Conservation (phyloP, 2,888 invertebrate species). For the Cloeon dipterum region DNA sequence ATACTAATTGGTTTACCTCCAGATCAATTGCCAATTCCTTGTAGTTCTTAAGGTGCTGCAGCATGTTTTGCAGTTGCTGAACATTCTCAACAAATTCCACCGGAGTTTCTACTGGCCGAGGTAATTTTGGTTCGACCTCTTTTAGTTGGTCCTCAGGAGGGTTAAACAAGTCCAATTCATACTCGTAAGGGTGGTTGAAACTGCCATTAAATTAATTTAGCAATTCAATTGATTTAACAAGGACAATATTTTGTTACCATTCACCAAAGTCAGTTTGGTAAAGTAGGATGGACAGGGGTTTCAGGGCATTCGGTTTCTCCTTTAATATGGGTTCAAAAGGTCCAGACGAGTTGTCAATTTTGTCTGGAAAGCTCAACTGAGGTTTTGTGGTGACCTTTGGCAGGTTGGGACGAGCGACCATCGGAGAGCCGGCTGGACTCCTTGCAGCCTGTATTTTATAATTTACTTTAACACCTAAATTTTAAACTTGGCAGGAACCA, state of each 20-base stretch:
- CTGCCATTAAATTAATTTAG: conserved; percentile 19
- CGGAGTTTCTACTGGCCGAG: conserved; percentile 34
- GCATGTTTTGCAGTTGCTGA: conserved; percentile 34
- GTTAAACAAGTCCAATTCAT: conserved; percentile 52
- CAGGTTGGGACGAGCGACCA: no score
- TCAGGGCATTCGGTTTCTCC: conserved; percentile 70
- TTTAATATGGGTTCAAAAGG: conserved; percentile 67
- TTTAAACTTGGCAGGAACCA: no score
- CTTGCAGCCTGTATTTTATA: no score
- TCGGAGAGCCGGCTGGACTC: no score
- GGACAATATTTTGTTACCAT: conserved; percentile 12
- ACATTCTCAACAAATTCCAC: conserved; percentile 41
- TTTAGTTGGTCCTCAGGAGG: conserved; percentile 28
- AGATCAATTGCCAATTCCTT: conserved; percentile 72
- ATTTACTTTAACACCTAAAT: no score
- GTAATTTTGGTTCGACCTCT: conserved; percentile 17
- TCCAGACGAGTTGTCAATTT: conserved; percentile 54
- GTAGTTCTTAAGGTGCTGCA: conserved; percentile 39
- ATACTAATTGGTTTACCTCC: conserved; percentile 23
- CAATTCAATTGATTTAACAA: neutral
- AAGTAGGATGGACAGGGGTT: conserved; percentile 49
- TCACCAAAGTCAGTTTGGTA: conserved; percentile 39
- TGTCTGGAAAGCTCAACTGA: conserved; percentile 61
- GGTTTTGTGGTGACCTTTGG: conserved; percentile 33
- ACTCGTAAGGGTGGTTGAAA: conserved; percentile 71